phyloP scores from a whole-genome alignment of 2,888 invertebrate genomes.

The Silvanus unidentatus region DNA sequence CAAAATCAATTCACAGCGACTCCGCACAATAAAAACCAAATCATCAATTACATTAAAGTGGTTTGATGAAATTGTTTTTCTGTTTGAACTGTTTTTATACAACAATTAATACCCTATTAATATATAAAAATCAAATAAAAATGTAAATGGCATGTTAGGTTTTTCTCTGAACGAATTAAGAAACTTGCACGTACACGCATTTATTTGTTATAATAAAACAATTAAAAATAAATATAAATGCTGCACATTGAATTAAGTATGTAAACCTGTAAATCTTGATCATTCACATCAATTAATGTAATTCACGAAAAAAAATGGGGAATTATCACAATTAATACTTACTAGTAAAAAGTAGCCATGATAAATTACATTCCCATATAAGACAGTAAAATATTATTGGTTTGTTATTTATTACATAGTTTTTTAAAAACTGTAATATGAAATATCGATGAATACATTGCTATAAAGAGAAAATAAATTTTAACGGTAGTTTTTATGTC shows the following conservation, averaged over 20 bases:
- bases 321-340: constrained; percentile 38
- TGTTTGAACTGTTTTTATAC: too few species aligned
- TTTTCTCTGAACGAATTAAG: not conserved
- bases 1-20: too few species aligned
- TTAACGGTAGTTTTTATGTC: too few species aligned
- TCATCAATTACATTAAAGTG: too few species aligned
- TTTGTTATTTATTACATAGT: too few species aligned
- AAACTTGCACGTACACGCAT: constrained; percentile 1
- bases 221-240: constrained; percentile 13
- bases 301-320: constrained; percentile 35
- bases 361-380: constrained; percentile 38
- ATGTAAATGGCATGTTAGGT: not conserved
- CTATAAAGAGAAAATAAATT: too few species aligned
- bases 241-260: constrained; percentile 30
- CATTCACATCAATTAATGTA: constrained; percentile 43
- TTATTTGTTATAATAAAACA: not conserved
- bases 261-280: constrained; percentile 41
- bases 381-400: constrained; percentile 10
- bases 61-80: too few species aligned
- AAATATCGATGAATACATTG: too few species aligned
- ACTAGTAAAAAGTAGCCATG: constrained; percentile 36
- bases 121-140: not conserved
- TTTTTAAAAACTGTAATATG: too few species aligned
- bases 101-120: too few species aligned
- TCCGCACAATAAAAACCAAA: too few species aligned